A percentile compares a stretch with the other conserved stretches of the same genome.
phyloP scores from a whole-genome alignment of 2,888 invertebrate genomes.

The Mesodorylaimus sp. region DNA sequence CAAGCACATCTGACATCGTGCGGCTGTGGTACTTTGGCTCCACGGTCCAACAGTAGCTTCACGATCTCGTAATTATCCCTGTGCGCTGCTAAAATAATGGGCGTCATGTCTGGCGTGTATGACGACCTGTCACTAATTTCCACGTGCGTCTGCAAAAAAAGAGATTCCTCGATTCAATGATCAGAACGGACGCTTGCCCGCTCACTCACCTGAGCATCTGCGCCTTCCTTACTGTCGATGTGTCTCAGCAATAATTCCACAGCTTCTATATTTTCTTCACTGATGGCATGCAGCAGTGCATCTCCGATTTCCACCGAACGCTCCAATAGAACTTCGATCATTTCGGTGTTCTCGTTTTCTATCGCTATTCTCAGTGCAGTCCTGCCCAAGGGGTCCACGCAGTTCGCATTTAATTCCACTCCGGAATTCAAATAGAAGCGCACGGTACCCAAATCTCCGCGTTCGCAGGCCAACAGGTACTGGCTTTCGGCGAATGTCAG shows the following conservation, averaged over 20 bases:
- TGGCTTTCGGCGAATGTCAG: no score
- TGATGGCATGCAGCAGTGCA: conserved; percentile 58
- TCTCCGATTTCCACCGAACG: conserved; percentile 51
- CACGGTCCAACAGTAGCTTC: conserved; percentile 84
- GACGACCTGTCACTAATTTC: conserved; percentile 38
- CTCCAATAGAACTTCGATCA: conserved; percentile 71
- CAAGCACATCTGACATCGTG: conserved; percentile 89
- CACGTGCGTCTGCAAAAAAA: conserved; percentile 20
- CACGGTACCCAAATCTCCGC: conserved; percentile 78
- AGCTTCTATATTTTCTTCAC: conserved; percentile 89
- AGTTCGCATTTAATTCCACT: conserved; percentile 61
- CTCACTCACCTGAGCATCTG: conserved; percentile 18
- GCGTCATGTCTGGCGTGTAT: conserved; percentile 92
- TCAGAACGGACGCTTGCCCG: no score
- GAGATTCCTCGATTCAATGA: no score
- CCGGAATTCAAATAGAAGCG: conserved; percentile 35
- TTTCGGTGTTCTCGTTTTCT: conserved; percentile 83
- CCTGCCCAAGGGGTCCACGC: conserved; percentile 75
- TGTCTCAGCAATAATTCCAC: conserved; percentile 86
- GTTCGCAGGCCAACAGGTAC: conserved; percentile 69
- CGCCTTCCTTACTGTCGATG: conserved; percentile 46
- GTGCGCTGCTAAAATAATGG: conserved; percentile 85
- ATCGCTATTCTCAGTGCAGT: conserved; percentile 74
- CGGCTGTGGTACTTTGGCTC: conserved; percentile 76
- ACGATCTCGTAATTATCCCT: conserved; percentile 97